A percentile compares a stretch with the other conserved stretches of the same genome.
phyloP scores from a whole-genome alignment of 2,113 vertebrate species.

The Haplotaxodon microlepis region DNA sequence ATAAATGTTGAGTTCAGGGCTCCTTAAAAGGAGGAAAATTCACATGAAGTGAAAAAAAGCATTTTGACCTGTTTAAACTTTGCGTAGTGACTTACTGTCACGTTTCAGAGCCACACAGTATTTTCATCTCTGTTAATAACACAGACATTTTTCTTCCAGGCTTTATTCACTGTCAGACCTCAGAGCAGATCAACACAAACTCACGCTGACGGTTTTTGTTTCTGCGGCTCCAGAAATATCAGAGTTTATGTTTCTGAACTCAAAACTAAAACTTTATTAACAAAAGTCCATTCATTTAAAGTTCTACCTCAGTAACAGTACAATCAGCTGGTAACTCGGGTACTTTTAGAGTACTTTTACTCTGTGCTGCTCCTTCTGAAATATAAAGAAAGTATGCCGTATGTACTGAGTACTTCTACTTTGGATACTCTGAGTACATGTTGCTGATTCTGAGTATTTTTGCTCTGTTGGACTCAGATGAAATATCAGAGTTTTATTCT shows the following conservation, averaged over 20 bases:
- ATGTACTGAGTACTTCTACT: background rate
- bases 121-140: background rate
- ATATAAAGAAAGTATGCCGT: background rate
- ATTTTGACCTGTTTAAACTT: background rate
- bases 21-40: background rate
- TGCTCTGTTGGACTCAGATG: background rate
- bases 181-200: background rate
- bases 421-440: background rate
- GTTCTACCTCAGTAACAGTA: background rate
- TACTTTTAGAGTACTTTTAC: background rate
- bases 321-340: background rate
- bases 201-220: background rate
- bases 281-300: background rate
- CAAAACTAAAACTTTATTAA: background rate
- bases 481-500: background rate
- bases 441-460: background rate
- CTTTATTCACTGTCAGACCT: background rate
- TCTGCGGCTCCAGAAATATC: background rate
- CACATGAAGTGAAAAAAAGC: background rate
- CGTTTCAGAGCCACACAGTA: rapidly evolving
- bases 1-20: background rate
- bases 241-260: background rate
- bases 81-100: rapidly evolving
- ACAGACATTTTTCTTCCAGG: background rate
- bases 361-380: background rate